Base-by-base conservation (phyloP, 1,140 invertebrate genomes). In the Zaprionus tsacasi region DNA sequence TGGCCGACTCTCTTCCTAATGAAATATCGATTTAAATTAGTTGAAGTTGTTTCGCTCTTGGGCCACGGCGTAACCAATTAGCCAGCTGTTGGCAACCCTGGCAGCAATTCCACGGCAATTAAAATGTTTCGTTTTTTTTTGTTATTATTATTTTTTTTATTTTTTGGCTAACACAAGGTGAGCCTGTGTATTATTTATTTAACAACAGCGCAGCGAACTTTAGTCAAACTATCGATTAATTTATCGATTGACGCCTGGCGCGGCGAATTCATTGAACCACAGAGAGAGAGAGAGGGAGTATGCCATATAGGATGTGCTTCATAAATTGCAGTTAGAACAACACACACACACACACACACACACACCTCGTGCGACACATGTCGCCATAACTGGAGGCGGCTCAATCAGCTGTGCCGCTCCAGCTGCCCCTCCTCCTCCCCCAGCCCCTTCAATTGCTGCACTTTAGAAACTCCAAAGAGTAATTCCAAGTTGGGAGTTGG, bases 321-420 rank as follows among this genome's bases (percentile, higher is more conserved):
- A 82, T 78, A 81, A 81, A 82, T 81, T 82, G 64, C 60, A 74
- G 43, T 56, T 48, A 57, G 43, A 61, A 48, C 54, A 74, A 57
- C 54, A 75, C 38, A 30, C 43, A 35, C 38, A 36, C 59, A 76
- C 70, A 76, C 72, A 54, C 6, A 76, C 71, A 45, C 3, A 8
- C 11, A 11, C 15, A 11, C n/a, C 8, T 25, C 15, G 17, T 11
- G 10, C n/a, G 11, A 61, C n/a, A 61, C 45, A 35, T 69, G 33
- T 48, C 5, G 27, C n/a, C 11, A 11, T 60, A 52, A 55, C 64
- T 52, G 36, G 17, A 21, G n/a, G 17, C 45, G 36, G 35, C 7
- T n/a, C 63, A 40, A 65, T 66, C 64, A 45, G 52, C 38, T 57
- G 38, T 25, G 12, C 17, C 50, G 6, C 50, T 25, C n/a, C 12